phyloP scores from a whole-genome alignment of 2,113 vertebrate genomes.

The Phalacrocorax carbo region DNA sequence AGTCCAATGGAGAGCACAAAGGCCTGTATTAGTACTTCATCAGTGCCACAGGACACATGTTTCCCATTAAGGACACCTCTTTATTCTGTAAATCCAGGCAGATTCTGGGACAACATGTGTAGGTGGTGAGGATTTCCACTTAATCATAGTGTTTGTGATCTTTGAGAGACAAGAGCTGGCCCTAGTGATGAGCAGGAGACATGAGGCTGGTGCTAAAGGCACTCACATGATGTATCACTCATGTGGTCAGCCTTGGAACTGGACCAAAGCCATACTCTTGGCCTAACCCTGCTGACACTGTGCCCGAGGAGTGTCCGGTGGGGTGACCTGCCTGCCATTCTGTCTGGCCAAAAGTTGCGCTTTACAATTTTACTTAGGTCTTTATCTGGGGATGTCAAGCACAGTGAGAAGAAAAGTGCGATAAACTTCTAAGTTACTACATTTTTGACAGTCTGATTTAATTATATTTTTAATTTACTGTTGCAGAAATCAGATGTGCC shows the following conservation, averaged over 20 bases:
- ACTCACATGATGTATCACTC: not conserved
- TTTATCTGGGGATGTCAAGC: not conserved
- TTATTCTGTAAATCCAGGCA: not conserved
- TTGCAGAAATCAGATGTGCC: not conserved
- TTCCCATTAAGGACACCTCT: not conserved
- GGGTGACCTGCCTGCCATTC: no score
- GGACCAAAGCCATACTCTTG: not conserved
- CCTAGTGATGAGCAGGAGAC: not conserved
- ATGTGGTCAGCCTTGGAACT: not conserved
- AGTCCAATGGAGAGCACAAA: not conserved
- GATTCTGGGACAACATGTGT: not conserved
- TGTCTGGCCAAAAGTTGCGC: not conserved
- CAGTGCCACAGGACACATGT: not conserved
- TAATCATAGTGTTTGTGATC: not conserved
- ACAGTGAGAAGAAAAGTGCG: not conserved
- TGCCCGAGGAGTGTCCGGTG: not conserved
- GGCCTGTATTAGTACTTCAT: not conserved
- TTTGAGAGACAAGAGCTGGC: not conserved
- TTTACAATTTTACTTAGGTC: not conserved
- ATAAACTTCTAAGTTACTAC: not conserved
- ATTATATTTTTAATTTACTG: not conserved
- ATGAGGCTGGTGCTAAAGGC: not conserved
- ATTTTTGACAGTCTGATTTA: not conserved
- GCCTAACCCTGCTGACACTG: not conserved
- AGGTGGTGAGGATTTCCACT: not conserved